These are phyloP conservation scores for Nycticebus coucang DNA, from an alignment of 2,113 vertebrate genomes.

Conservation along the genomic window DNA sequence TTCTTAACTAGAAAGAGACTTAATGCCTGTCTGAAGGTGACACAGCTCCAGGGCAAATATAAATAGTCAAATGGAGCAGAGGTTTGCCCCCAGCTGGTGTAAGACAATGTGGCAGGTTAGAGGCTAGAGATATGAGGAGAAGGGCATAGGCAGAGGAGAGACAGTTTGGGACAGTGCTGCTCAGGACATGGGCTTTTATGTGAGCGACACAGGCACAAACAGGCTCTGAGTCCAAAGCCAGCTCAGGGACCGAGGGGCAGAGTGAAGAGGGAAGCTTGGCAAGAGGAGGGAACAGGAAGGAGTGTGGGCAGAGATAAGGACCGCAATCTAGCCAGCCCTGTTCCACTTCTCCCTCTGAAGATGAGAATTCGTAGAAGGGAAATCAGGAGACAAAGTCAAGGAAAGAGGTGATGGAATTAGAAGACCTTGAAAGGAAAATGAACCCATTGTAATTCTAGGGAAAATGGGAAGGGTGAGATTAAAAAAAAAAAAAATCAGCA, in stretches of 20 bases:
- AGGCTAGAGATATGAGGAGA: not conserved
- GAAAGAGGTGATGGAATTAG: constrained; percentile 35
- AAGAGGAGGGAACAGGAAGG: constrained; percentile 67
- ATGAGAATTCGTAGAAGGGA: constrained; percentile 25
- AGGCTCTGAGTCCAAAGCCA: not conserved
- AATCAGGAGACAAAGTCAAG: constrained; percentile 53
- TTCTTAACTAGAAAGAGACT: not conserved
- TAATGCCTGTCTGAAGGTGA: not conserved
- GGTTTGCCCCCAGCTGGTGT: not conserved
- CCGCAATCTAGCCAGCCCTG: not conserved
- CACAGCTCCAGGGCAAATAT: not conserved
- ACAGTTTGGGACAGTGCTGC: not conserved
- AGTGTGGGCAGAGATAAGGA: constrained; percentile 69
- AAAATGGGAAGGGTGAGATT: not conserved
- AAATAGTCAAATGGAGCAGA: not conserved
- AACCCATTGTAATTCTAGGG: not conserved
- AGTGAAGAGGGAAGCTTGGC: constrained; percentile 63
- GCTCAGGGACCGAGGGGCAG: not conserved
- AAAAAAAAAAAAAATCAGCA: constrained; percentile 35
- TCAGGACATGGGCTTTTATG: not conserved
- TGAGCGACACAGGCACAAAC: not conserved
- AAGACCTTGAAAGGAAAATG: constrained; percentile 3
- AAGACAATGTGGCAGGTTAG: not conserved
- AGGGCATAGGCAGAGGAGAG: not conserved
- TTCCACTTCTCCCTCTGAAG: constrained; percentile 21